Base-by-base conservation (phyloP, 2,113 vertebrate species). In the Anoura caudifer region DNA sequence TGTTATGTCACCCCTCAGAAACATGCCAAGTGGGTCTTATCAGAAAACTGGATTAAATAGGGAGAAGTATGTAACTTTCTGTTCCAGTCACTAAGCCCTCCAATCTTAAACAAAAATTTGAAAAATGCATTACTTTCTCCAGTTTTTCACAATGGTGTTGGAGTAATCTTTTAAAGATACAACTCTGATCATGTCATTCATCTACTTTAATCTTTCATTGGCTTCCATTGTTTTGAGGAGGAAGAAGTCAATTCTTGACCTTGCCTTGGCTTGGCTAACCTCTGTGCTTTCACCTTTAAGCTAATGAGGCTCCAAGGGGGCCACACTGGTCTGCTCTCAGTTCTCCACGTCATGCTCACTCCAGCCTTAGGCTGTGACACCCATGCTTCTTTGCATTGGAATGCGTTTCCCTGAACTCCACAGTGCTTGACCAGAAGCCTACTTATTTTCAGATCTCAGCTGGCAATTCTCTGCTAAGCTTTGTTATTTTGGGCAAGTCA, bases 41-140 rank as follows among this genome's bases (percentile, higher is more conserved):
- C 83, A 87, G 92, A 95, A 82, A 90, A 94, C 26, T 14, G 8
- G 63, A 89, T 82, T 89, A 89, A 91, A 72, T 52, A 80, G 65
- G 59, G 20, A 90, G 31, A 17, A 89, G 72, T 80, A 75, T 61
- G 26, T 94, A 88, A 82, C 72, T 84, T 67, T 92, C 33, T 76
- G n/a, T 87, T 96, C 54, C 50, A 95, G 63, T 59, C 96, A 26
- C 70, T 76, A 70, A 97, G 52, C 31, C 11, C 7, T 20, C 31
- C 59, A 80, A 69, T 50, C 33, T 79, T 94, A 96, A 94, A 92
- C 52, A 94, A 81, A 67, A 38, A 31, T 54, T 76, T 76, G 5
- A 36, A 91, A 96, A 94, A 76, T 47, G 52, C 52, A 84, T 73
- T 73, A 17, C 47, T 76, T 95, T 87, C 9, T 80, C 56, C 16